These are phyloP conservation scores for Silurus meridionalis DNA, from an alignment of 2,113 vertebrate species.

Conservation along the genomic window DNA sequence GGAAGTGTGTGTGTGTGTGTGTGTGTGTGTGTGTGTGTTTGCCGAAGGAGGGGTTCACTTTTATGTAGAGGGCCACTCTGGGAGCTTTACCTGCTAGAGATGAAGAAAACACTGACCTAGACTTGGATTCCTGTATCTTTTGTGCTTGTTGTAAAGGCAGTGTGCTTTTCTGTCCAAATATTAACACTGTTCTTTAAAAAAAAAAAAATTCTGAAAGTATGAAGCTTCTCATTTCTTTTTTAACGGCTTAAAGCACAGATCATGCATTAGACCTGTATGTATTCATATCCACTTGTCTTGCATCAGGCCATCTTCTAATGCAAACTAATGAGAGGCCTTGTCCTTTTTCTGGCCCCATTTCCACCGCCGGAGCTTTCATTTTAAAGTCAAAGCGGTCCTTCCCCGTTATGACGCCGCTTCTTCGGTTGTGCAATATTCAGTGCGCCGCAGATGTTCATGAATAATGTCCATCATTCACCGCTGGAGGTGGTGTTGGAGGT, in stretches of 20 bases:
- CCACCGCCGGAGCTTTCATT: constrained; percentile 86
- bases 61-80: constrained; percentile 9
- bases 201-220: neutral
- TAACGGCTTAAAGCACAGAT: neutral
- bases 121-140: constrained; percentile 6
- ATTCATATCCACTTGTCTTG: neutral
- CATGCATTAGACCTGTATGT: neutral
- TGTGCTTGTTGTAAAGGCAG: neutral
- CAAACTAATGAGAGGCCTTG: constrained; percentile 25
- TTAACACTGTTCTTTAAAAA: neutral
- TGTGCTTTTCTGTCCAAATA: neutral
- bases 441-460: constrained; percentile 97
- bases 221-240: constrained; percentile 5
- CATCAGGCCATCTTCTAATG: neutral
- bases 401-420: constrained; percentile 81
- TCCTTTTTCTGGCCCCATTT: constrained; percentile 73
- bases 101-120: constrained; percentile 1
- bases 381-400: constrained; percentile 82
- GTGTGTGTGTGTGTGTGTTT: neutral
- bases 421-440: constrained; percentile 80
- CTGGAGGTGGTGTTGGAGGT: constrained; percentile 69
- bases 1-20: neutral
- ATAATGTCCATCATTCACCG: constrained; percentile 93
- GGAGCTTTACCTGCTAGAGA: constrained; percentile 14
- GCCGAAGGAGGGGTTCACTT: neutral